phyloP scores from a whole-genome alignment of 1,140 invertebrate genomes.

The Physella acuta region DNA sequence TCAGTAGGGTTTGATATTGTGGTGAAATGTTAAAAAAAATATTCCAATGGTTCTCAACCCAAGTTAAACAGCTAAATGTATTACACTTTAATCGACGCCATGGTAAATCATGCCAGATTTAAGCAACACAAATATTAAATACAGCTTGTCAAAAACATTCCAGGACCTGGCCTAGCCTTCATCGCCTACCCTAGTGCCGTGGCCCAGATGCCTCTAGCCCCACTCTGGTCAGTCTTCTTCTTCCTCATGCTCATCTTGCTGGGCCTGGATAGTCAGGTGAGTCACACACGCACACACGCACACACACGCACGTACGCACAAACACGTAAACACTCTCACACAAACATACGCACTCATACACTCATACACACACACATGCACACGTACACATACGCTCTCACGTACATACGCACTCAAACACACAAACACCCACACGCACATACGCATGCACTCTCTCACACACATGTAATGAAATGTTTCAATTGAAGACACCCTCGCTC shows the following conservation, averaged over 20 bases:
- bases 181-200: constrained; percentile 85
- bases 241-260: constrained; percentile 68
- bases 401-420: not conserved
- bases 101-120: no score
- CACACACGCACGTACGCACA: not conserved
- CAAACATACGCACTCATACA: not conserved
- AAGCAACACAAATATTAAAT: no score
- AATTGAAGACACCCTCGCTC: not conserved
- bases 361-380: not conserved
- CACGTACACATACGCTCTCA: not conserved
- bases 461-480: not conserved
- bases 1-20: no score
- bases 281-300: not conserved
- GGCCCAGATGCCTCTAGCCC: constrained; percentile 75
- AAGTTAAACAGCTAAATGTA: no score
- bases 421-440: not conserved
- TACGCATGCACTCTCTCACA: not conserved
- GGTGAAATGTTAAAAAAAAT: no score
- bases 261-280: constrained; percentile 59
- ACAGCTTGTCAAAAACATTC: no score
- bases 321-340: not conserved
- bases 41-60: no score
- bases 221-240: constrained; percentile 82
- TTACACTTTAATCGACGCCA: no score
- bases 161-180: constrained; percentile 67